Conservation (phyloP, 2,113 vertebrate species). For the Falcunculus frontatus region DNA sequence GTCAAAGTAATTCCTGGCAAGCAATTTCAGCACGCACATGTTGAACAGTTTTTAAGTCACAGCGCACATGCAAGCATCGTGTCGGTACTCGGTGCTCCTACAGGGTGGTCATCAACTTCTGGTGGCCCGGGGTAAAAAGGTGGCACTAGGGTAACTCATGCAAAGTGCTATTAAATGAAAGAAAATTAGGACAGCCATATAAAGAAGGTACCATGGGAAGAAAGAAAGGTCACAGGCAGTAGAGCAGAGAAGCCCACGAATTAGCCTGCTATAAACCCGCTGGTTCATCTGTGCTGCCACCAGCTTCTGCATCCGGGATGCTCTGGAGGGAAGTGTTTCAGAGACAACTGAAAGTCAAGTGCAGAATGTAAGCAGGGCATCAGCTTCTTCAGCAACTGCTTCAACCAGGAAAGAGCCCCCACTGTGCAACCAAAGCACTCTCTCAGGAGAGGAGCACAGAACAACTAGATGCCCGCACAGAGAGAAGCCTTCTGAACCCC, state of each 20-base stretch:
- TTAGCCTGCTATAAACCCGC: accelerated
- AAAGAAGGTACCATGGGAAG: background rate
- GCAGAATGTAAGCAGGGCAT: background rate
- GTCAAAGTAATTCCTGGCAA: constrained; percentile 32
- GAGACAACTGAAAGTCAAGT: background rate
- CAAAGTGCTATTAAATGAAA: background rate
- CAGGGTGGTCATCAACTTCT: background rate
- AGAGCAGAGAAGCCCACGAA: background rate
- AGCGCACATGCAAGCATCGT: background rate
- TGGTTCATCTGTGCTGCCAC: background rate
- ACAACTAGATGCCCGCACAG: accelerated
- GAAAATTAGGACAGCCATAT: background rate
- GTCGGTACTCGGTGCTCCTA: background rate
- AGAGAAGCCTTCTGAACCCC: background rate
- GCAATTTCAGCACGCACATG: background rate
- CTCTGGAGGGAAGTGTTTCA: background rate
- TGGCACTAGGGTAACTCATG: background rate
- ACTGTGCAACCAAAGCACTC: background rate
- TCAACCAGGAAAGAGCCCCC: background rate
- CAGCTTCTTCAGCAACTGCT: background rate
- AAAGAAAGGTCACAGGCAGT: background rate
- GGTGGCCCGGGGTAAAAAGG: background rate
- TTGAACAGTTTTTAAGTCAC: background rate
- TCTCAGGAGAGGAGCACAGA: background rate
- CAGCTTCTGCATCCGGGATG: background rate